Conservation (phyloP, 2,797 vertebrate species). For the Ceyx erithaca region DNA sequence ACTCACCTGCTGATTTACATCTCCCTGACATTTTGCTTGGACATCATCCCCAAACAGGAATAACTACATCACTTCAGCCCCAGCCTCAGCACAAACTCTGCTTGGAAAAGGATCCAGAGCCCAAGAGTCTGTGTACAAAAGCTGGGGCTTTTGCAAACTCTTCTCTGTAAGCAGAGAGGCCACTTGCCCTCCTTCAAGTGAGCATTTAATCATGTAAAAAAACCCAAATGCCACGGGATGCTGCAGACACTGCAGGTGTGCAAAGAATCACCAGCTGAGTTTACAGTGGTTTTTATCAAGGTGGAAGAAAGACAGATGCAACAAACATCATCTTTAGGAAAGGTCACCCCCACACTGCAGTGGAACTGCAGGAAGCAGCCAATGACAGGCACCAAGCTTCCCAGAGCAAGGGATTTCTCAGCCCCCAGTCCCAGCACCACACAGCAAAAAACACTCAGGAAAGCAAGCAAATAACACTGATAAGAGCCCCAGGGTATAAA, state of each 20-base stretch:
- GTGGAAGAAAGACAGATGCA: background rate
- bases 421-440: background rate
- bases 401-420: background rate
- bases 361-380: background rate
- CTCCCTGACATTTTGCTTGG: slow-evolving; percentile 30
- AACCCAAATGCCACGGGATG: background rate
- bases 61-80: background rate
- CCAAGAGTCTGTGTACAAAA: background rate
- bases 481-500: background rate
- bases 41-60: slow-evolving; percentile 15
- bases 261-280: background rate
- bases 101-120: background rate
- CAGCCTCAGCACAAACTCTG: background rate
- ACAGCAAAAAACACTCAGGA: background rate
- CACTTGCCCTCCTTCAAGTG: background rate
- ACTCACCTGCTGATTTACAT: background rate
- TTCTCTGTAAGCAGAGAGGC: background rate
- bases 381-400: background rate
- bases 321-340: background rate
- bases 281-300: background rate
- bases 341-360: background rate
- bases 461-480: background rate
- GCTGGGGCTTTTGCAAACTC: background rate
- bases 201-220: background rate
- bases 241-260: background rate